Evolutionary conservation across 2,797 vertebrate genomes (phyloP).

Genomic region (Iguana delicatissima): DNA sequence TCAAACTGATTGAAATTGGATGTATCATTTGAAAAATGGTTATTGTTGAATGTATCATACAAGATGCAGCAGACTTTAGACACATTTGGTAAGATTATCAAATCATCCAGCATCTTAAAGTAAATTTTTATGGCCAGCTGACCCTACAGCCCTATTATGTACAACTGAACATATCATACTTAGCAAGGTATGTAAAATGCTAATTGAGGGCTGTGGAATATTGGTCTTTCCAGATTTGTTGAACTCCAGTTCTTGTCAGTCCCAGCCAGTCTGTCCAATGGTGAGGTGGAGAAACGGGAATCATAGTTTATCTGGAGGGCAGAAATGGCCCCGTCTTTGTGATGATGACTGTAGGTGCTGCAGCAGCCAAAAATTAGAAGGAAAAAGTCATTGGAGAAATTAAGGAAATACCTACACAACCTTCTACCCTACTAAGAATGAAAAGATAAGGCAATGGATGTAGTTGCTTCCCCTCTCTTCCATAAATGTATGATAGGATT

Average conservation of each 20-base stretch:
- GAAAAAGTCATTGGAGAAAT: not conserved
- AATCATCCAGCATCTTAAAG: not conserved
- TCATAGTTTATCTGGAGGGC: not conserved
- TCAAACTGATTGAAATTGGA: not conserved
- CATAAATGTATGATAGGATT: not conserved
- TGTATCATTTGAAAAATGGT: not conserved
- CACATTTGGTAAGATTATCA: not conserved
- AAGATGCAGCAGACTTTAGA: not conserved
- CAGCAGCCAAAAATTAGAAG: not conserved
- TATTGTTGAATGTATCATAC: not conserved
- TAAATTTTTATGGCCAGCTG: no score
- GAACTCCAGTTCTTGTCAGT: not conserved
- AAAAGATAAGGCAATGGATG: not conserved
- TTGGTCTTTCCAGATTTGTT: not conserved
- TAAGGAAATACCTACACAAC: not conserved
- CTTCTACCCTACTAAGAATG: not conserved
- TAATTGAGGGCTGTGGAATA: not conserved
- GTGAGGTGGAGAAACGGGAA: not conserved
- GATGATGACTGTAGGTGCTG: not conserved
- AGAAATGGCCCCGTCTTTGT: not conserved
- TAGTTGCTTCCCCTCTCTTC: not conserved
- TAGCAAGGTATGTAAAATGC: not conserved
- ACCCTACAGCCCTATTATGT: no score
- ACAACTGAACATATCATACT: no score
- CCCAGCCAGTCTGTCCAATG: not conserved